A percentile compares a stretch with the other conserved stretches of the same genome.
These are phyloP conservation scores for Halocynthia aurantium DNA, from an alignment of 23 tunicate species.

Conservation along the genomic window DNA sequence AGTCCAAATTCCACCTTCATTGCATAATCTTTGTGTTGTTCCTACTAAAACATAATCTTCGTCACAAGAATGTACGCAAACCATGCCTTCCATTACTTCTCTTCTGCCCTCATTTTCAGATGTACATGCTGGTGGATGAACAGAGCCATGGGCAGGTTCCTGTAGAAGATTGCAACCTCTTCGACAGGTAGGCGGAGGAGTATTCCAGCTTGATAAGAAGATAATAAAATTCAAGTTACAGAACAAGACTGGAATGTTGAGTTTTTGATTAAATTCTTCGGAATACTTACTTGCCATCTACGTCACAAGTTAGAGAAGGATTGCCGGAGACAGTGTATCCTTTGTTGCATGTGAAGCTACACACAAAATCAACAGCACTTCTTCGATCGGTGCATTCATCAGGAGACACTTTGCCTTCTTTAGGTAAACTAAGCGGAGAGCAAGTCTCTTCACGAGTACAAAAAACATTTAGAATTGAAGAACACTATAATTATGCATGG, in stretches of 20 bases:
- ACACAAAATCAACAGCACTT: conserved; percentile 28
- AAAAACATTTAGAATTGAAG: not conserved
- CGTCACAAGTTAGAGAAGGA: conserved; percentile 62
- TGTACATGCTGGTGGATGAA: conserved; percentile 41
- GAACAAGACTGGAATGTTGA: not conserved
- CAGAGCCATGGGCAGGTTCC: conserved; percentile 28
- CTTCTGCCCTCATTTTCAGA: not conserved
- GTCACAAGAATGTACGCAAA: conserved; percentile 39
- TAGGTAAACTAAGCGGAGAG: conserved; percentile 30
- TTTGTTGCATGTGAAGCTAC: conserved; percentile 54
- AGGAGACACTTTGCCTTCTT: conserved; percentile 52
- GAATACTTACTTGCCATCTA: conserved; percentile 51
- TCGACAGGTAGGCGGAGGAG: conserved; percentile 56
- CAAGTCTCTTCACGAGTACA: conserved; percentile 39
- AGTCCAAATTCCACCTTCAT: conserved; percentile 62
- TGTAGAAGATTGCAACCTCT: conserved; percentile 49
- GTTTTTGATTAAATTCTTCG: not conserved
- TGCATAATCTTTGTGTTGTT: conserved; percentile 32
- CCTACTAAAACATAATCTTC: conserved; percentile 43
- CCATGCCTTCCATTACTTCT: conserved; percentile 57
- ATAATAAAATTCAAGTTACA: not conserved
- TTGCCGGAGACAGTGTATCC: conserved; percentile 56
- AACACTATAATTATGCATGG: not conserved
- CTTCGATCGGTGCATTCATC: conserved; percentile 24
- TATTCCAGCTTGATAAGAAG: conserved; percentile 37